Evolutionary conservation across 2,797 vertebrate species (phyloP).

Genomic region (Trachurus trachurus): DNA sequence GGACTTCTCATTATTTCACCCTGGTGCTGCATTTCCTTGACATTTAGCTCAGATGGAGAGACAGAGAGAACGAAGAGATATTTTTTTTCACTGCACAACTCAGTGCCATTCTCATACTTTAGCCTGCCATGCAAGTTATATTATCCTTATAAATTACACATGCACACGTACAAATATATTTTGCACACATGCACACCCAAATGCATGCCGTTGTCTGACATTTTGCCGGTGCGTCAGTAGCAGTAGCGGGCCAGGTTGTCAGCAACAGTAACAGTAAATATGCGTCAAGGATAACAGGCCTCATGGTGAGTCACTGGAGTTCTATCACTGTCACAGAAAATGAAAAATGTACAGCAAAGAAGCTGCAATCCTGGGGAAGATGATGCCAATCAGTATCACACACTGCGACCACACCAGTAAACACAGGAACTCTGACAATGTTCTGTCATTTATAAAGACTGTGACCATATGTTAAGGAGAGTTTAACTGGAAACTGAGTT

Average conservation of each 20-base stretch:
- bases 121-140: constrained; percentile 51
- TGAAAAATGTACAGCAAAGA: constrained; percentile 28
- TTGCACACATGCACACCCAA: neutral
- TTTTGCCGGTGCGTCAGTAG: constrained; percentile 36
- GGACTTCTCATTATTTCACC: constrained; percentile 56
- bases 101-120: constrained; percentile 61
- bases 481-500: constrained; percentile 2
- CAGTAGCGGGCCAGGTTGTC: constrained; percentile 52
- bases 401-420: neutral
- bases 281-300: constrained; percentile 52
- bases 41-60: constrained; percentile 56
- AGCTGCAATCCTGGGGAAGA: constrained; percentile 16
- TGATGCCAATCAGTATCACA: constrained; percentile 14
- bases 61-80: constrained; percentile 44
- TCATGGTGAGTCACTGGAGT: constrained; percentile 56
- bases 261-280: constrained; percentile 50
- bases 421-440: constrained; percentile 20
- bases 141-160: constrained; percentile 40
- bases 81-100: constrained; percentile 59
- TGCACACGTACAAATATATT: constrained; percentile 7
- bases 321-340: constrained; percentile 48
- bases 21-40: constrained; percentile 54
- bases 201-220: constrained; percentile 50
- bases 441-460: constrained; percentile 31
- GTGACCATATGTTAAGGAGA: neutral